phyloP scores from a whole-genome alignment of 1,140 invertebrate species.

The Gryllus bimaculatus region DNA sequence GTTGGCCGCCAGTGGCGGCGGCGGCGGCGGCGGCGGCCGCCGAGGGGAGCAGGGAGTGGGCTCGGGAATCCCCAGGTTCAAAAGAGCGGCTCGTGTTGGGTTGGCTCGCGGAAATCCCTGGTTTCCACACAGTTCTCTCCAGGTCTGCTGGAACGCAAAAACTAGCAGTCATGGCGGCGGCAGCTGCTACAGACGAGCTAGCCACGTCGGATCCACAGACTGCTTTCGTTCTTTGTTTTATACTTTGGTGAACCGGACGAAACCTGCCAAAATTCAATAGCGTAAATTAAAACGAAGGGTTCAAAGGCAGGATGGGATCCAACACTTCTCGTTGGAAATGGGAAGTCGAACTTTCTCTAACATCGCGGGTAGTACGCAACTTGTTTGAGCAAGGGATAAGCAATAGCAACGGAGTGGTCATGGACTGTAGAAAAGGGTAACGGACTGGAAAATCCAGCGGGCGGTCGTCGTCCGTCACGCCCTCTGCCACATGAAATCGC shows the following conservation, averaged over 20 bases:
- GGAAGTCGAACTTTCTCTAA: no score
- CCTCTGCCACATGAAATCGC: neutral
- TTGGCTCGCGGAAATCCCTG: neutral
- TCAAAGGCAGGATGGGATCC: no score
- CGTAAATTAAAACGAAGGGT: no score
- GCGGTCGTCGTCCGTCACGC: neutral
- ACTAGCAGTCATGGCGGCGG: neutral
- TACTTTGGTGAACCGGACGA: no score
- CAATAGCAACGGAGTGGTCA: no score
- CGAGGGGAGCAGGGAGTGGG: neutral
- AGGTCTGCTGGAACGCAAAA: neutral
- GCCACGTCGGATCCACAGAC: no score
- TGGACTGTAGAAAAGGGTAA: neutral
- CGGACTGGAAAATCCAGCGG: neutral
- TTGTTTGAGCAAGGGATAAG: no score
- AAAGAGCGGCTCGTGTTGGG: conserved; percentile 7
- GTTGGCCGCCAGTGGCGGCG: neutral
- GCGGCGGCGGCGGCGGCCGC: neutral
- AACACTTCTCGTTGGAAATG: no score
- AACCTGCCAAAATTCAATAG: no score
- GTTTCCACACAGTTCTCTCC: neutral
- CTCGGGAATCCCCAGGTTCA: conserved; percentile 13
- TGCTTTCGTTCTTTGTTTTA: no score
- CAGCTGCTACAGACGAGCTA: no score
- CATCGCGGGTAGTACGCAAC: no score